Evolutionary conservation across 2,797 vertebrate genomes (phyloP), one percentile per base, ranked within the genome.

Genomic region (Clamator glandarius): DNA sequence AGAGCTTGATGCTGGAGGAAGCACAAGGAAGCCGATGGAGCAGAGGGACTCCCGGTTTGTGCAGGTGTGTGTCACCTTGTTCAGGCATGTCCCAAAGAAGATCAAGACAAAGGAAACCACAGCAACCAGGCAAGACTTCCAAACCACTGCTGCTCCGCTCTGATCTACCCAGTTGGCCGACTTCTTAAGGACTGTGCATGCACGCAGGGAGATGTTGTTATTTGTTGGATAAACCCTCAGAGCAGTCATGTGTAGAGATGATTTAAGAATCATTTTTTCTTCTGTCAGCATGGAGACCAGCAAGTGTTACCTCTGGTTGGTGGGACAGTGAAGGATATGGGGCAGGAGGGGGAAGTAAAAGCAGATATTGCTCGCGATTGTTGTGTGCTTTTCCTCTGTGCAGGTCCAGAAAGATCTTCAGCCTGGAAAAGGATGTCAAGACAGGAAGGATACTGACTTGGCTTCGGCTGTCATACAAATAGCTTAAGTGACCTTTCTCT

Each of bases 371-470:
- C 52, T 75, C 50, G 83, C 28, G 68, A 79, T 83, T 89, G 61
- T 83, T 89, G 62, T 81, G 58, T 72, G 59, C 50, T 96, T 86
- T 93, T 95, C 66, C 84, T 92, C 87, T 63, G 18, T 66, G 68
- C 12, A 19, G 64, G 93, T 93, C 91, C 84, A 95, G 87, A 90
- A 81, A 84, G 39, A 73, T 64, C 44, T 78, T 69, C 3, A 15
- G 80, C 74, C 64, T 95, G 80, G 69, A 93, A 91, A 94, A 93
- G 95, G 92, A 96, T 92, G 91, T 95, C 87, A 91, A 36, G 70
- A 41, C 74, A 57, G 68, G 91, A 83, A 89, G 84, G 92, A 66
- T 94, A 95, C 92, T 14, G 83, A 88, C 74, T 29, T 91, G 87
- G 91, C 85, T 83, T 91, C 5, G 9, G 57, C 61, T 77, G 70